A percentile compares a stretch with the other conserved stretches of the same genome.
These are phyloP conservation scores for Orussus abietinus DNA, from an alignment of 1,140 invertebrate species.

Conservation along the genomic window DNA sequence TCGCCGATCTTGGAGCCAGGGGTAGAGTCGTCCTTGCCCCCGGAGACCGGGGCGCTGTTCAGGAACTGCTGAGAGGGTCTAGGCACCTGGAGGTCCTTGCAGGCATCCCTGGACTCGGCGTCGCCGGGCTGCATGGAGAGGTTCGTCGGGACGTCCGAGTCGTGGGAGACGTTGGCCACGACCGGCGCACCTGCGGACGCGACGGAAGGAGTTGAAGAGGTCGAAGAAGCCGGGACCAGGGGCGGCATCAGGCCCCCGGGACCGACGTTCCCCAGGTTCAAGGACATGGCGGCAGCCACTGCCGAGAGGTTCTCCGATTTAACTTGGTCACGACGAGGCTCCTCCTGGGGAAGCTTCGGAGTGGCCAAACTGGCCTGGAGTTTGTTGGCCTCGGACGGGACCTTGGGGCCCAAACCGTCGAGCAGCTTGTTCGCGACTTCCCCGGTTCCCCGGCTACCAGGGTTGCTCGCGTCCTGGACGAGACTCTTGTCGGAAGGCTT, in stretches of 20 bases:
- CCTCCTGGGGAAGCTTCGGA: too few species aligned
- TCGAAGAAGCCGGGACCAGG: conserved; percentile 1
- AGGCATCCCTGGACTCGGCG: conserved; percentile 26
- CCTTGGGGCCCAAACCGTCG: too few species aligned
- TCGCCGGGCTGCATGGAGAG: conserved; percentile 45
- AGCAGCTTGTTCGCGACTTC: too few species aligned
- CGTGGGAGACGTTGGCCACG: too few species aligned
- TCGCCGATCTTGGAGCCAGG: conserved; percentile 2
- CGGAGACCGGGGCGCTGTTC: conserved; percentile 9
- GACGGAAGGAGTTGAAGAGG: conserved; percentile 14
- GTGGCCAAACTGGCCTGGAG: too few species aligned
- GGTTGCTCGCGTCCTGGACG: too few species aligned
- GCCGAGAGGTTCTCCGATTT: conserved; percentile 32
- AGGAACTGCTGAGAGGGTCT: conserved; percentile 20
- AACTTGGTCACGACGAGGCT: too few species aligned
- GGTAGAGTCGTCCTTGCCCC: conserved; percentile 23
- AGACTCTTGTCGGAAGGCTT: conserved; percentile 29
- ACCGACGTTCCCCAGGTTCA: conserved; percentile 25
- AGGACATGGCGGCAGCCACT: conserved; percentile 16
- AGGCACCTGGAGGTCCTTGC: conserved; percentile 18
- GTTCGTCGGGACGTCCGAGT: conserved; percentile 42
- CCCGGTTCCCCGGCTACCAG: too few species aligned
- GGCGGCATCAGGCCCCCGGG: conserved; percentile 25
- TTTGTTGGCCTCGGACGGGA: too few species aligned
- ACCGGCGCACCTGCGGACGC: too few species aligned